Evolutionary conservation across 2,888 invertebrate genomes (phyloP).

Genomic region (Calameuta pallipes): DNA sequence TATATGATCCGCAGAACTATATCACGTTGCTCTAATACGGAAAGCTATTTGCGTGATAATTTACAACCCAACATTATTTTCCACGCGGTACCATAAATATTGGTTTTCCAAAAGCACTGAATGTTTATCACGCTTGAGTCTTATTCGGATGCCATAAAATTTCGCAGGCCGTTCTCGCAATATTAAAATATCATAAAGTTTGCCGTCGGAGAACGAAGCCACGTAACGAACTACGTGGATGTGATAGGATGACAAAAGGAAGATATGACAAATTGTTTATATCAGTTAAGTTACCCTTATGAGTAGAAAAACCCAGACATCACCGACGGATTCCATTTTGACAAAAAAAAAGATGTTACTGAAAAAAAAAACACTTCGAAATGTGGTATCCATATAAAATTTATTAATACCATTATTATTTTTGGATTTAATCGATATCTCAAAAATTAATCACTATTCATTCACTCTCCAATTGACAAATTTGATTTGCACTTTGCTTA

Average conservation of each 20-base stretch:
- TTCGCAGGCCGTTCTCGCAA: slow-evolving; percentile 18
- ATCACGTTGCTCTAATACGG: slow-evolving; percentile 27
- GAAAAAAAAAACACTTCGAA: background rate
- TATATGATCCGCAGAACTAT: slow-evolving; percentile 10
- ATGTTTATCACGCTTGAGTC: slow-evolving; percentile 31
- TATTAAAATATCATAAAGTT: slow-evolving; percentile 29
- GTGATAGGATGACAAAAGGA: background rate
- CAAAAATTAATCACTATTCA: too few relatives aligned
- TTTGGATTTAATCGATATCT: background rate
- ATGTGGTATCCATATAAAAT: background rate
- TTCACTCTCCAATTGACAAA: too few relatives aligned
- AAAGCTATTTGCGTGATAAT: slow-evolving; percentile 34
- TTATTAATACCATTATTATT: too few relatives aligned
- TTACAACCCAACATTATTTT: slow-evolving; percentile 39
- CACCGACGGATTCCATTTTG: background rate
- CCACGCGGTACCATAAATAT: slow-evolving; percentile 38
- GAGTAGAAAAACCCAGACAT: background rate
- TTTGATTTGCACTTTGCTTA: background rate
- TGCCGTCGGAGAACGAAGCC: background rate
- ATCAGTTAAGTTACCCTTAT: background rate
- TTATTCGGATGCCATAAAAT: slow-evolving; percentile 31
- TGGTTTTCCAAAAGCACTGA: slow-evolving; percentile 29
- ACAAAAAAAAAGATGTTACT: background rate
- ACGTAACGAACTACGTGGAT: background rate
- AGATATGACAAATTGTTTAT: background rate